phyloP scores from a whole-genome alignment of 2,113 vertebrate genomes.

The Poeciliopsis turrubarensis region DNA sequence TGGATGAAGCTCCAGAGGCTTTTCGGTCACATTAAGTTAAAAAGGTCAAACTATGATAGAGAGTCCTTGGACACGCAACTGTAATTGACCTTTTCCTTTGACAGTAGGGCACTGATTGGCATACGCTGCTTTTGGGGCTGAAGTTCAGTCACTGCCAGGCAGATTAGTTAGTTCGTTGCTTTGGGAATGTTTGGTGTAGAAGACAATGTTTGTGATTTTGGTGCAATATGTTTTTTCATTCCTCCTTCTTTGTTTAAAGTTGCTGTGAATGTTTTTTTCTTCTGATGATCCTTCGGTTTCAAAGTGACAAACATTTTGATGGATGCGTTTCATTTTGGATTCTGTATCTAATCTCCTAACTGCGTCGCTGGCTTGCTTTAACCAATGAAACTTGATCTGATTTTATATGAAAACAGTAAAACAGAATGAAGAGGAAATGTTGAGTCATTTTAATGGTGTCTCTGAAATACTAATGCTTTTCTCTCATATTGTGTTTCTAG shows the following conservation, averaged over 20 bases:
- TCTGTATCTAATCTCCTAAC: background rate
- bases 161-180: conserved; percentile 60
- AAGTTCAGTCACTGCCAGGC: conserved; percentile 25
- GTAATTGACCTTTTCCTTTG: conserved; percentile 73
- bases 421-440: background rate
- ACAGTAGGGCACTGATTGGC: conserved; percentile 51
- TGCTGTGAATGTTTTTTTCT: conserved; percentile 7
- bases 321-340: background rate
- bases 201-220: conserved; percentile 16
- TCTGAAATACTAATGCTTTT: background rate
- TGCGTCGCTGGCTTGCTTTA: background rate
- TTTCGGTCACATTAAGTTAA: conserved; percentile 54
- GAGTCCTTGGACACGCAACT: conserved; percentile 65
- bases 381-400: background rate
- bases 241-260: background rate
- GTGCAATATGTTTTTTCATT: background rate
- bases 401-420: background rate
- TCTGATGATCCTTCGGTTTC: background rate
- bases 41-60: conserved; percentile 73
- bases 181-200: conserved; percentile 12
- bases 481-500: background rate
- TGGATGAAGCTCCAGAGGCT: conserved; percentile 59
- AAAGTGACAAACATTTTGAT: background rate
- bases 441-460: background rate
- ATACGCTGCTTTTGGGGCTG: conserved; percentile 37